Percentiles rank a stretch among this genome's conserved stretches.
phyloP scores from a whole-genome alignment of 2,113 vertebrate genomes.

The Rhineura floridana region DNA sequence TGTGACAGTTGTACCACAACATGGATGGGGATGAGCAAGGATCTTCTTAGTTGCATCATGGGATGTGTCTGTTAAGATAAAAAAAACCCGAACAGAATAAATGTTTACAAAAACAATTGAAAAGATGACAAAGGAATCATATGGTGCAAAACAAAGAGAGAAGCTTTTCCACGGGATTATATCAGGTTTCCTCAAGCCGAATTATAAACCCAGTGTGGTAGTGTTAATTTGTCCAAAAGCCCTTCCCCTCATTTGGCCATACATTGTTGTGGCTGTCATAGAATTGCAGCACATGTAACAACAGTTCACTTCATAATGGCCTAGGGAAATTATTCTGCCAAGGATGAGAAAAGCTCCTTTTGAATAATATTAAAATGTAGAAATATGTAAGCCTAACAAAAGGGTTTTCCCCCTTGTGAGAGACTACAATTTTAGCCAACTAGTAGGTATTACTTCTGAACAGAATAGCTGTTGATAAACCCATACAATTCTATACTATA shows the following conservation, averaged over 20 bases:
- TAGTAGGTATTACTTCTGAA: constrained; percentile 75
- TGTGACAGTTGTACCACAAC: too few relatives aligned
- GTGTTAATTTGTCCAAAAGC: too few relatives aligned
- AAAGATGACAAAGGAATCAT: background rate
- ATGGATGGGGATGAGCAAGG: too few relatives aligned
- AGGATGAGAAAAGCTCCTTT: constrained; percentile 56
- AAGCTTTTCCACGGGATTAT: background rate
- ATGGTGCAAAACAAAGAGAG: background rate
- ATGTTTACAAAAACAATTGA: background rate
- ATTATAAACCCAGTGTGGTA: background rate
- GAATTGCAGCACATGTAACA: background rate
- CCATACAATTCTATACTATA: constrained; percentile 60
- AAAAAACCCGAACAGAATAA: background rate
- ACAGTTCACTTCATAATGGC: background rate
- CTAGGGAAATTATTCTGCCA: constrained; percentile 59
- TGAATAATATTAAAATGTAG: constrained; percentile 73
- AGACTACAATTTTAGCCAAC: constrained; percentile 79
- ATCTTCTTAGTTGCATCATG: too few relatives aligned
- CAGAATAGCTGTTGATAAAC: constrained; percentile 68
- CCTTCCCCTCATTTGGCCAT: too few relatives aligned
- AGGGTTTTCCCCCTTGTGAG: constrained; percentile 57
- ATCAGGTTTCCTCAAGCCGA: background rate
- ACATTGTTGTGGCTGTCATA: background rate
- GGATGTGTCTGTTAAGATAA: too few relatives aligned
- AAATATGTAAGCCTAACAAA: constrained; percentile 74